A percentile compares a stretch with the other conserved stretches of the same genome.
Conservation (phyloP, 2,888 invertebrate genomes). For the Torymus aiolomorphi region DNA sequence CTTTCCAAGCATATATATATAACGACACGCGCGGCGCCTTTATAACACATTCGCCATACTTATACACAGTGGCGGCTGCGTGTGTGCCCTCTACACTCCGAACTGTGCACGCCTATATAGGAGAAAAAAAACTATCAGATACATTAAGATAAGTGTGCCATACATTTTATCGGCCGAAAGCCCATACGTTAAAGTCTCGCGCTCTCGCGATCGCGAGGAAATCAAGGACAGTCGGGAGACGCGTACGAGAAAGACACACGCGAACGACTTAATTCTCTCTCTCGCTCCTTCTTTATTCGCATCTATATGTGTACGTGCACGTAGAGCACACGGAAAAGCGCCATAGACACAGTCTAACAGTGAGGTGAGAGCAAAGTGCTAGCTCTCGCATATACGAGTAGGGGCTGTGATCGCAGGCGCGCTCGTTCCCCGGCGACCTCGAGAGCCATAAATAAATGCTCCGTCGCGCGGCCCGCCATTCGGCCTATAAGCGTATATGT, state of each 20-base stretch:
- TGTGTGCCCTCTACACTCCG: too few relatives aligned
- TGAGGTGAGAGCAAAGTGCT: conserved; percentile 8
- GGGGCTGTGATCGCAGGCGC: conserved; percentile 65
- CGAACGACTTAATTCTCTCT: conserved; percentile 66
- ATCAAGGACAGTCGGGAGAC: conserved; percentile 61
- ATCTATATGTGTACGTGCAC: too few relatives aligned
- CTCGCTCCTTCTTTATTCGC: not conserved
- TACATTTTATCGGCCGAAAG: conserved; percentile 40
- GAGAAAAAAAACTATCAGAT: not conserved
- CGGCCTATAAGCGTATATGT: conserved; percentile 22
- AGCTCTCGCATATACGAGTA: not conserved
- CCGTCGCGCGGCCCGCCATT: conserved; percentile 66
- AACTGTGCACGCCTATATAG: too few relatives aligned
- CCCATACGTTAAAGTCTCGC: conserved; percentile 28
- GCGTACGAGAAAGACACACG: conserved; percentile 37
- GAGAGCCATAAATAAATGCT: conserved; percentile 75
- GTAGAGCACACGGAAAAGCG: not conserved
- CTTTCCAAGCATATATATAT: too few relatives aligned
- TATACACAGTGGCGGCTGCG: too few relatives aligned
- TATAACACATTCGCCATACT: too few relatives aligned
- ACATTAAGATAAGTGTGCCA: conserved; percentile 38
- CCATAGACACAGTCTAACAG: not conserved
- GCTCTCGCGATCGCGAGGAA: conserved; percentile 43
- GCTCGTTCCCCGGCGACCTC: conserved; percentile 72
- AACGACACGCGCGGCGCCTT: too few relatives aligned